A percentile compares a stretch with the other conserved stretches of the same genome.
These are phyloP conservation scores for Fragum sueziense DNA, from an alignment of 2,888 invertebrate genomes.

Conservation along the genomic window DNA sequence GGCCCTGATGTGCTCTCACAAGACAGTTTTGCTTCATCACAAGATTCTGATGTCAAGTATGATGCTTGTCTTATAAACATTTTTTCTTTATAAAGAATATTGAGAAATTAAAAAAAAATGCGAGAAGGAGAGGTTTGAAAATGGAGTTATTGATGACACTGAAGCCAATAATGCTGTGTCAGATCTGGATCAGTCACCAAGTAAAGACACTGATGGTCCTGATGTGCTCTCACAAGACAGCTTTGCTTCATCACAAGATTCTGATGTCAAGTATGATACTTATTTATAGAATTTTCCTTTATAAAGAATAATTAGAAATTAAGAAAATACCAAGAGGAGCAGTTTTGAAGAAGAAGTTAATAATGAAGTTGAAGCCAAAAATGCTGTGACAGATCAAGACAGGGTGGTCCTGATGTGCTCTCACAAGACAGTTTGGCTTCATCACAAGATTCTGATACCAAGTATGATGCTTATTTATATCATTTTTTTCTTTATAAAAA, in stretches of 20 bases:
- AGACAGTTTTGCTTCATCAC: neutral
- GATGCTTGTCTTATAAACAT: too few species aligned
- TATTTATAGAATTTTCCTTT: too few species aligned
- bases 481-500: too few species aligned
- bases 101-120: too few species aligned
- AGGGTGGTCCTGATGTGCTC: neutral
- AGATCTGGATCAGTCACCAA: neutral
- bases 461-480: too few species aligned
- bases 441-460: slow-evolving; percentile 7
- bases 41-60: slow-evolving; percentile 1
- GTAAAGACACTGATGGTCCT: neutral
- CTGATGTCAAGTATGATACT: neutral
- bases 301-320: too few species aligned
- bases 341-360: too few species aligned
- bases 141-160: neutral
- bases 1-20: neutral
- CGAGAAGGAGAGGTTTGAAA: too few species aligned
- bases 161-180: neutral
- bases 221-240: neutral
- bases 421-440: neutral
- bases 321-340: too few species aligned
- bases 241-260: neutral
- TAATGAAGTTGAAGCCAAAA: neutral
- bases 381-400: neutral
- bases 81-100: too few species aligned